A percentile compares a stretch with the other conserved stretches of the same genome.
These are phyloP conservation scores for Stenodema calcarata DNA, from an alignment of 2,888 invertebrate species.

Conservation along the genomic window DNA sequence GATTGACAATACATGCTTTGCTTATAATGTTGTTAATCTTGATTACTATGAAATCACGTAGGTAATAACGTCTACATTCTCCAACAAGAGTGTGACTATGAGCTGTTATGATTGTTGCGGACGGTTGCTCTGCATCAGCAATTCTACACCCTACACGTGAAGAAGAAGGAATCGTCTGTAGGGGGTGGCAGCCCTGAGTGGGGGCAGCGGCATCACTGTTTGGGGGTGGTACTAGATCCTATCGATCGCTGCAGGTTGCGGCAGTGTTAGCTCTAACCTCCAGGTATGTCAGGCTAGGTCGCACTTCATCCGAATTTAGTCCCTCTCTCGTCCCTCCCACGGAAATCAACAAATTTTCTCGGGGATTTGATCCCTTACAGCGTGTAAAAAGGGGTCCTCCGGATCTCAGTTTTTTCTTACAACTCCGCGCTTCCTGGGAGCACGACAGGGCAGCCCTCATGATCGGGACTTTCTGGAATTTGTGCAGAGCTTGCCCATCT, in stretches of 20 bases:
- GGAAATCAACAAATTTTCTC: slow-evolving; percentile 12
- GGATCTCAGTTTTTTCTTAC: neutral
- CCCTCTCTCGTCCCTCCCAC: neutral
- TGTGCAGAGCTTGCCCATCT: slow-evolving; percentile 95
- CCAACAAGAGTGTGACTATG: too few species aligned
- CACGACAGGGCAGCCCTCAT: slow-evolving; percentile 63
- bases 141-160: too few species aligned
- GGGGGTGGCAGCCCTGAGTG: slow-evolving; percentile 24
- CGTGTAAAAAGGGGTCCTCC: neutral
- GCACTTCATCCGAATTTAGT: neutral
- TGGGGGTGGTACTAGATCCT: slow-evolving; percentile 33
- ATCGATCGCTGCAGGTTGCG: slow-evolving; percentile 47
- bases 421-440: slow-evolving; percentile 12
- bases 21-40: too few species aligned
- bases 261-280: slow-evolving; percentile 39
- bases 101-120: neutral
- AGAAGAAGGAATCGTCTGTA: neutral
- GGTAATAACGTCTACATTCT: too few species aligned
- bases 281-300: slow-evolving; percentile 36
- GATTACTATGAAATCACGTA: too few species aligned
- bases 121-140: neutral
- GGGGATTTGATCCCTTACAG: neutral
- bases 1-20: too few species aligned
- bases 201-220: slow-evolving; percentile 7
- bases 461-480: slow-evolving; percentile 97